These are phyloP conservation scores for Gambusia affinis DNA, from an alignment of 2,113 vertebrate genomes.

Conservation along the genomic window DNA sequence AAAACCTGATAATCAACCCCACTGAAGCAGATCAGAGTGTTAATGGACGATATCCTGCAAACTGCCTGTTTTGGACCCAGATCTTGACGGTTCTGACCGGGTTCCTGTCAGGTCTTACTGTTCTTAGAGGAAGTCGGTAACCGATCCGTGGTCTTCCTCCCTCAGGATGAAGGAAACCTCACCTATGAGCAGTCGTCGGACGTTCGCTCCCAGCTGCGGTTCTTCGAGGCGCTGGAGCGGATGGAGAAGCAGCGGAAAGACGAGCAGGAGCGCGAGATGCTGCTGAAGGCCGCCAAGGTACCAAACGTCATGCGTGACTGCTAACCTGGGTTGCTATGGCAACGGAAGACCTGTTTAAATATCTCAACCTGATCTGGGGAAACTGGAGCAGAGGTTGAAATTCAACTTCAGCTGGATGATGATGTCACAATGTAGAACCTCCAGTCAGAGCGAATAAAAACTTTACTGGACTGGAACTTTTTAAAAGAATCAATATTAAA, in stretches of 20 bases:
- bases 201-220: constrained; percentile 83
- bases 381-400: too few species aligned
- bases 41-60: background rate
- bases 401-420: too few species aligned
- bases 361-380: too few species aligned
- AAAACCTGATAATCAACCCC: too few species aligned
- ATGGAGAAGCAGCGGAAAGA: constrained; percentile 88
- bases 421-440: too few species aligned
- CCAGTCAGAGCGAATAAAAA: too few species aligned
- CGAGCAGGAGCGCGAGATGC: constrained; percentile 86
- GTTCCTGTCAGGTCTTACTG: background rate
- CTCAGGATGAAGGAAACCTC: constrained; percentile 79
- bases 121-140: background rate
- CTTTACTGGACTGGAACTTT: too few species aligned
- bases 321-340: background rate
- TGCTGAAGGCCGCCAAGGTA: constrained; percentile 86
- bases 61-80: background rate
- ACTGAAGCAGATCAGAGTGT: too few species aligned
- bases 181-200: constrained; percentile 79
- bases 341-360: background rate
- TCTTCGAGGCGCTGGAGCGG: constrained; percentile 86
- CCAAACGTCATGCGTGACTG: background rate
- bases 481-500: too few species aligned
- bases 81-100: background rate
- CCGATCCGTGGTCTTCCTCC: background rate